Conservation (phyloP, 1,140 invertebrate genomes). For the Cepaea nemoralis region DNA sequence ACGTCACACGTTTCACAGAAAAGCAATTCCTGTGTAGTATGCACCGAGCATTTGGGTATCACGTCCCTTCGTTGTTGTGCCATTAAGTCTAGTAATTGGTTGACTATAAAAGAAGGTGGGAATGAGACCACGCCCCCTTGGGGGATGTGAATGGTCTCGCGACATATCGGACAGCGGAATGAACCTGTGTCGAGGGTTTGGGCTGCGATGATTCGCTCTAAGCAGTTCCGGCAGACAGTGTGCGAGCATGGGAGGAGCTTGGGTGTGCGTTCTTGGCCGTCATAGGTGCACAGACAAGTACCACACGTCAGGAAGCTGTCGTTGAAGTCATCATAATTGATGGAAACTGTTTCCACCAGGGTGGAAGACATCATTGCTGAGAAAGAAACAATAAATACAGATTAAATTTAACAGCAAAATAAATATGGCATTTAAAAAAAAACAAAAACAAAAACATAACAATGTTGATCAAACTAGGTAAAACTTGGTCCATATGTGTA, state of each 20-base stretch:
- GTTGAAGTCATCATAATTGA: slow-evolving; percentile 98
- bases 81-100: slow-evolving; percentile 94
- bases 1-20: slow-evolving; percentile 96
- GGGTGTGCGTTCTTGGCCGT: slow-evolving; percentile 90
- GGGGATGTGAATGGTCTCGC: slow-evolving; percentile 91
- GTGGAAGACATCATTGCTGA: slow-evolving; percentile 78
- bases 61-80: slow-evolving; percentile 88
- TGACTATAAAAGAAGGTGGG: slow-evolving; percentile 94
- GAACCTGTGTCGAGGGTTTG: slow-evolving; percentile 79
- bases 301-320: slow-evolving; percentile 97
- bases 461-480: too few relatives aligned
- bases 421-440: too few relatives aligned
- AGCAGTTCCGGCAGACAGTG: slow-evolving; percentile 88
- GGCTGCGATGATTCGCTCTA: slow-evolving; percentile 83
- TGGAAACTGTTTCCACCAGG: slow-evolving; percentile 94
- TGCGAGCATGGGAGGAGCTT: slow-evolving; percentile 95
- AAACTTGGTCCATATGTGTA: too few relatives aligned
- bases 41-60: slow-evolving; percentile 90
- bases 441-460: too few relatives aligned
- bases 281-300: slow-evolving; percentile 89
- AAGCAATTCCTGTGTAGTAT: slow-evolving; percentile 83
- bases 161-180: slow-evolving; percentile 94
- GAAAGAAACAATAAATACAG: slow-evolving; percentile 41
- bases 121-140: slow-evolving; percentile 88
- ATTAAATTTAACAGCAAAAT: too few relatives aligned